Evolutionary conservation across 2,113 vertebrate species (phyloP).

Genomic region (Tetrax tetrax): DNA sequence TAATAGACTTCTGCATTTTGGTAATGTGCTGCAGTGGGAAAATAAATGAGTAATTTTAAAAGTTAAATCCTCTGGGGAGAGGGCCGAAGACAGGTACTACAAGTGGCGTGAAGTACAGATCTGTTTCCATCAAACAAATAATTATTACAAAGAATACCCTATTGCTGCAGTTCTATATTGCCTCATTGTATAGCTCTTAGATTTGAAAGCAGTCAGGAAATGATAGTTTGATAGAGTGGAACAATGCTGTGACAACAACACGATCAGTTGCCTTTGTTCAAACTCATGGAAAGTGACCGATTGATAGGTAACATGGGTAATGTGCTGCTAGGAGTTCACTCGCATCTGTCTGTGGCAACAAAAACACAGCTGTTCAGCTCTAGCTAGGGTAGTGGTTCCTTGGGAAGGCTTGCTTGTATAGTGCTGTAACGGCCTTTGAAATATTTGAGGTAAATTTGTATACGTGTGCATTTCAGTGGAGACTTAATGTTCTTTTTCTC

Average conservation of each 20-base stretch:
- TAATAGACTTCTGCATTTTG: neutral
- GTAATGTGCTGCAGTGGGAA: neutral
- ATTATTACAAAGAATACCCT: neutral
- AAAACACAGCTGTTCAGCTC: slow-evolving; percentile 12
- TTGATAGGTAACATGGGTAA: slow-evolving; percentile 24
- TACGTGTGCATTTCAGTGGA: neutral
- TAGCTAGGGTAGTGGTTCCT: neutral
- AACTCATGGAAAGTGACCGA: slow-evolving; percentile 30
- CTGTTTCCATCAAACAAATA: neutral
- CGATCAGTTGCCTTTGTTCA: slow-evolving; percentile 28
- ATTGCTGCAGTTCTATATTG: neutral
- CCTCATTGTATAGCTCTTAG: neutral
- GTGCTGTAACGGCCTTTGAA: neutral
- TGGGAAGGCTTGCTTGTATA: neutral
- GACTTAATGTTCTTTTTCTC: neutral
- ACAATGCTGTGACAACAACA: neutral
- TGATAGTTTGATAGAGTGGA: neutral
- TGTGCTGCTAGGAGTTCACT: neutral
- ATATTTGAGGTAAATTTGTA: neutral
- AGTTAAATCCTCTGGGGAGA: neutral
- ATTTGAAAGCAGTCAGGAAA: slow-evolving; percentile 7
- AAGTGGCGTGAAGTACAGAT: neutral
- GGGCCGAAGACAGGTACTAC: fast-evolving
- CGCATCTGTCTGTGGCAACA: neutral
- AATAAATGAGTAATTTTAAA: neutral